Percentiles rank a stretch among this genome's conserved stretches.
These are phyloP conservation scores for Nomada flava DNA, from an alignment of 2,888 invertebrate species.

Conservation along the genomic window DNA sequence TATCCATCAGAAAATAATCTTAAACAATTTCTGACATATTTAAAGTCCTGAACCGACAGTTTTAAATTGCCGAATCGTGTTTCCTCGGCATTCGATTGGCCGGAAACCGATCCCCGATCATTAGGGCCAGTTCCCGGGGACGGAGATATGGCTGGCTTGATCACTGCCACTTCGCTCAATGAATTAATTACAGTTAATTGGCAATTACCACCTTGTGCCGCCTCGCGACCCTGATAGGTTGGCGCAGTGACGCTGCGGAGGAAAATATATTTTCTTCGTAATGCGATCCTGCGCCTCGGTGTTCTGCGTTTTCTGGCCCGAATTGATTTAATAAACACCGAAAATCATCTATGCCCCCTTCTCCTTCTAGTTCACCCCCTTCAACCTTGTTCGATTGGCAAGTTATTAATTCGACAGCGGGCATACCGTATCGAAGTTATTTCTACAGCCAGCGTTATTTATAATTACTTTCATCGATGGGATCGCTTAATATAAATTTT, in stretches of 20 bases:
- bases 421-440: conserved; percentile 37
- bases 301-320: conserved; percentile 45
- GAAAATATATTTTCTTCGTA: conserved; percentile 71
- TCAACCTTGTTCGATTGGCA: background rate
- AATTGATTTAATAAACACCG: conserved; percentile 61
- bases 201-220: conserved; percentile 74
- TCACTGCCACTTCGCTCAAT: conserved; percentile 74
- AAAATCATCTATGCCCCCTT: background rate
- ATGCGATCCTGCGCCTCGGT: conserved; percentile 55
- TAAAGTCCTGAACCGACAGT: conserved; percentile 43
- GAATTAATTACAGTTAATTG: conserved; percentile 81
- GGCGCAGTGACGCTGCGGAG: conserved; percentile 66
- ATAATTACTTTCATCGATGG: conserved; percentile 54
- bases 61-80: conserved; percentile 48
- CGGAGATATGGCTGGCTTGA: conserved; percentile 58
- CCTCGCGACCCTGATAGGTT: conserved; percentile 64
- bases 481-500: conserved; percentile 42
- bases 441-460: conserved; percentile 45
- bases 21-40: conserved; percentile 18
- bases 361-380: no score
- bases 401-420: conserved; percentile 33
- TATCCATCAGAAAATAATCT: conserved; percentile 17
- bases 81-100: conserved; percentile 33
- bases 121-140: conserved; percentile 39
- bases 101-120: conserved; percentile 44